Conservation (phyloP, 2,888 invertebrate genomes). For the Meloe dianella region DNA sequence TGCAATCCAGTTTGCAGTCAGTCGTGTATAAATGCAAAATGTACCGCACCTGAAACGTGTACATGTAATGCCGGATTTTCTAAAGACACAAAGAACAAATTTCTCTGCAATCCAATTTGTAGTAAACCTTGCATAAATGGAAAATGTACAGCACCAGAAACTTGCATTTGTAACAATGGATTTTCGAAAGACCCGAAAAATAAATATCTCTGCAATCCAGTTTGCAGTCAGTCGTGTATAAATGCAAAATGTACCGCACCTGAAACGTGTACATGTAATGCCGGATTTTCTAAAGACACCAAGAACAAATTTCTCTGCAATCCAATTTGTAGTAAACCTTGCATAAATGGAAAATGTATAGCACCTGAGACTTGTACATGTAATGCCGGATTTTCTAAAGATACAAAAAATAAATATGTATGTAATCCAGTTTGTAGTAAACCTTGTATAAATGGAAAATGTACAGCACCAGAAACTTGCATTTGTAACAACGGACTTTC, state of each 20-base stretch:
- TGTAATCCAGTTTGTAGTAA: constrained; percentile 38
- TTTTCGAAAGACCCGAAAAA: background rate
- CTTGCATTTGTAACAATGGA: background rate
- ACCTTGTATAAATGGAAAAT: constrained; percentile 50
- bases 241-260: constrained; percentile 54
- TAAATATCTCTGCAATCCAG: background rate
- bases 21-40: constrained; percentile 33
- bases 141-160: constrained; percentile 7
- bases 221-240: constrained; percentile 32
- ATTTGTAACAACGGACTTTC: constrained; percentile 63
- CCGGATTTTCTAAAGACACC: constrained; percentile 14
- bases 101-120: constrained; percentile 33
- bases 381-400: constrained; percentile 43
- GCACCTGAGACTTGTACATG: constrained; percentile 37
- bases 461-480: constrained; percentile 52
- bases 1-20: constrained; percentile 38
- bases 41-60: constrained; percentile 44
- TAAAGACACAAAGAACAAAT: constrained; percentile 18
- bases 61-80: constrained; percentile 38
- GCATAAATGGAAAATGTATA: constrained; percentile 38
- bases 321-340: constrained; percentile 34
- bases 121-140: constrained; percentile 33
- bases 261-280: constrained; percentile 47
- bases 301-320: constrained; percentile 28
- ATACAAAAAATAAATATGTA: constrained; percentile 37